Base-by-base conservation (phyloP, 1,140 invertebrate genomes). In the Heliconius hewitsoni region DNA sequence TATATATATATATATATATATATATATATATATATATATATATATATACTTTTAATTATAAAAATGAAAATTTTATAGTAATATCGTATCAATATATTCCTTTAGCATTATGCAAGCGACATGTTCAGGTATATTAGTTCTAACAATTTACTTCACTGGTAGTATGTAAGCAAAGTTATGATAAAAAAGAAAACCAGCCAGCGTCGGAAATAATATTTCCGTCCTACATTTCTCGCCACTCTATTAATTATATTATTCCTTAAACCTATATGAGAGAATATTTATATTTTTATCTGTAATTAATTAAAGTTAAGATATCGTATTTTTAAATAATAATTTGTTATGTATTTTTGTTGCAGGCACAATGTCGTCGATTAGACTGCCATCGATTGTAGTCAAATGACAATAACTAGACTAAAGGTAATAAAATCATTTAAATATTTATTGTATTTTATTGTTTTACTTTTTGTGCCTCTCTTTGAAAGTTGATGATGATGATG, bases 341-440 rank as follows among this genome's bases (percentile, higher is more conserved):
- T 30, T 66, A 75, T 57, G 73, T 74, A 75, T 57, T 75, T 74
- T 93, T 91, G 91, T 93, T 93, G 76, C 92, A 93, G 92, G 84
- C 82, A 93, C 82, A 86, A 93, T 93, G 92, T 90, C 88, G 86
- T 86, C 88, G 85, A 85, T 82, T 88, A 91, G 85, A 89, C 87
- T 88, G 87, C 87, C 82, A 76, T 84, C 87, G 83, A 81, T 89
- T 79, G 79, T 89, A 89, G 87, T 88, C 88, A 93, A 90, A 93
- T 92, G 92, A 93, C 91, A 93, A 92, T 93, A 93, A 92, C 87
- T 93, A 92, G 90, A 90, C 80, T 90, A 92, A 90, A 92, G 92
- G 92, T 93, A 80, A 78, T 60, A 16, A 27, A 30, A 66, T 13
- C 9, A n/a, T 66, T 66, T 30, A 27, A 27, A 11, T 27, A 23